phyloP scores from a whole-genome alignment of 2,797 vertebrate species.

The Pseudochaenichthys georgianus region DNA sequence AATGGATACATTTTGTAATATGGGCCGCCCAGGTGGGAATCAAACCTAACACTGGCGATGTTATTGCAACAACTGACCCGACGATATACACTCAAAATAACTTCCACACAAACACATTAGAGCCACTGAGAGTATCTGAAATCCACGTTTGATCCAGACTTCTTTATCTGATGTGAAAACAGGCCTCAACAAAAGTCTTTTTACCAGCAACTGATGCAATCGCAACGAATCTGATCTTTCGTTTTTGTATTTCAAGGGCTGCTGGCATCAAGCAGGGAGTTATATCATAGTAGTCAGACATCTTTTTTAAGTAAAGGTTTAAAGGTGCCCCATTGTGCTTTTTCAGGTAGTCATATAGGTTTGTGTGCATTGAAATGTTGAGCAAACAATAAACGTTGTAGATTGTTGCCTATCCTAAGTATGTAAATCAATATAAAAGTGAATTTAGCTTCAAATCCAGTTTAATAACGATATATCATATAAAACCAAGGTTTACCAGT shows the following conservation, averaged over 20 bases:
- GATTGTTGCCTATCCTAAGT: background rate
- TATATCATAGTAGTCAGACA: background rate
- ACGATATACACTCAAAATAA: background rate
- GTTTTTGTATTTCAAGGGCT: background rate
- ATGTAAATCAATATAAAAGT: background rate
- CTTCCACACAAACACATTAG: conserved; percentile 17
- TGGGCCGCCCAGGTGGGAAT: conserved; percentile 14
- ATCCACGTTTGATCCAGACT: conserved; percentile 33
- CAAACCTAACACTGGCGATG: conserved; percentile 17
- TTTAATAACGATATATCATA: conserved; percentile 3
- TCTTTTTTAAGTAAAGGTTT: background rate
- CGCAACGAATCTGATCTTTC: background rate
- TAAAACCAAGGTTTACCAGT: background rate
- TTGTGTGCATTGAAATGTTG: too few species aligned
- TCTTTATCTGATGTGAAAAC: conserved; percentile 36
- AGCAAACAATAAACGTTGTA: background rate
- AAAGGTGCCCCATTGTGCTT: background rate
- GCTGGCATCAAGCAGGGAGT: conserved; percentile 4
- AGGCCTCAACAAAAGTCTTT: conserved; percentile 2
- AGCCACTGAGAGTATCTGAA: conserved; percentile 7
- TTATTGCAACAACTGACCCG: conserved; percentile 37
- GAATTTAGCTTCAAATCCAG: background rate
- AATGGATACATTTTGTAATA: conserved; percentile 25
- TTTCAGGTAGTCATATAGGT: too few species aligned
- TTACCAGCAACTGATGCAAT: conserved; percentile 15